Evolutionary conservation across 2,113 vertebrate genomes (phyloP).

Genomic region (Toxotes jaculatrix): DNA sequence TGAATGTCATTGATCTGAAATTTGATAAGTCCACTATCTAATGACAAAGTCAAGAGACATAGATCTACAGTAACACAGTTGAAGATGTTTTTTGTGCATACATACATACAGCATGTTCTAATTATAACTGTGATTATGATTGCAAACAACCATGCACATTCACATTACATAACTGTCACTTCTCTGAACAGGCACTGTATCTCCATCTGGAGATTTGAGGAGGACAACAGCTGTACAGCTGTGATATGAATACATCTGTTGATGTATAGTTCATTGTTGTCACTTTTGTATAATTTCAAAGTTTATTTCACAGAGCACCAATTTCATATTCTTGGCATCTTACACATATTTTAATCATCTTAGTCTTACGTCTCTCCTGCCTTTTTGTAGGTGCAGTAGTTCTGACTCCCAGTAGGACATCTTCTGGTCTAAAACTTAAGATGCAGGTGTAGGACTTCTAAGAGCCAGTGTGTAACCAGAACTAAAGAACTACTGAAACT

Average conservation of each 20-base stretch:
- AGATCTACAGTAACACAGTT: neutral
- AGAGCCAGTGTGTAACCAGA: neutral
- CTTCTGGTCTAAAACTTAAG: neutral
- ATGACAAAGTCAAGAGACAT: neutral
- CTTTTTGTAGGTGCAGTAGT: neutral
- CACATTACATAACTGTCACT: slow-evolving; percentile 30
- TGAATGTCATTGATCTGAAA: slow-evolving; percentile 15
- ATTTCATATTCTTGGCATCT: neutral
- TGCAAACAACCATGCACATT: slow-evolving; percentile 29
- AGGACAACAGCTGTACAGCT: slow-evolving; percentile 36
- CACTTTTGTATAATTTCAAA: slow-evolving; percentile 12
- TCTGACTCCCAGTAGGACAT: neutral
- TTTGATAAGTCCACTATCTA: neutral
- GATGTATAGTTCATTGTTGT: neutral
- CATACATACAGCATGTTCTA: slow-evolving; percentile 19
- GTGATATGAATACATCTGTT: slow-evolving; percentile 18
- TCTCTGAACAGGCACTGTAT: slow-evolving; percentile 46
- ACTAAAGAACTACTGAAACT: neutral
- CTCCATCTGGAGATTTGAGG: slow-evolving; percentile 53
- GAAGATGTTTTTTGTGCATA: neutral
- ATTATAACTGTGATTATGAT: slow-evolving; percentile 54
- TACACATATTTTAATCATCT: neutral
- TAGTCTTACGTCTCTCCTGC: neutral
- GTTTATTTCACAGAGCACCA: slow-evolving; percentile 1
- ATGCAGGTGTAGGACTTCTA: neutral